Conservation (phyloP, 2,797 vertebrate genomes). For the Oophaga sylvatica region DNA sequence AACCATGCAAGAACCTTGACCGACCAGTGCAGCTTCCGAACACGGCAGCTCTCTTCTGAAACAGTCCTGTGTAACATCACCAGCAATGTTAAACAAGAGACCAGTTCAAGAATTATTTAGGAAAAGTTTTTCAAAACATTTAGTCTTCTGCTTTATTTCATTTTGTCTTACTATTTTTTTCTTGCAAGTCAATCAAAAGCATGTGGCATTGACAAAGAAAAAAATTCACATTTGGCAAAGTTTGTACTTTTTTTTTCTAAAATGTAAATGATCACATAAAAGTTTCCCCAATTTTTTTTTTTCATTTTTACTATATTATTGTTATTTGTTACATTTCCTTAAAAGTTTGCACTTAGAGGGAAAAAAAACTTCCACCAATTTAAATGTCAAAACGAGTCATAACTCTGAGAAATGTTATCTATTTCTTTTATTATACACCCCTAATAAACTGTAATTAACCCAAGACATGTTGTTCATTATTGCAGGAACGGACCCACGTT, state of each 20-base stretch:
- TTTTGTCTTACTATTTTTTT: conserved; percentile 79
- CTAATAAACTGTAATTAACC: conserved; percentile 57
- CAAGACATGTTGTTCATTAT: conserved; percentile 46
- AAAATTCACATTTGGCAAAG: background rate
- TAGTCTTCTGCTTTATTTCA: conserved; percentile 83
- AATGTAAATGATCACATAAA: background rate
- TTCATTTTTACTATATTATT: background rate
- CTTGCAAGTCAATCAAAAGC: conserved; percentile 72
- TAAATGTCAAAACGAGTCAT: conserved; percentile 70
- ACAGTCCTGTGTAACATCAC: conserved; percentile 73
- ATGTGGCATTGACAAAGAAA: conserved; percentile 65
- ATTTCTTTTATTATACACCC: conserved; percentile 62
- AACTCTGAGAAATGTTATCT: conserved; percentile 70
- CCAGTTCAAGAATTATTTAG: conserved; percentile 74
- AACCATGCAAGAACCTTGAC: background rate
- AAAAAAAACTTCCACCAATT: conserved; percentile 65
- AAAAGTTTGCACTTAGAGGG: conserved; percentile 58
- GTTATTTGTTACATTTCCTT: conserved; percentile 56
- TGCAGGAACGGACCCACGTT: conserved; percentile 20
- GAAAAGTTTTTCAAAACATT: conserved; percentile 83
- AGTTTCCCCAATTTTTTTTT: too few species aligned
- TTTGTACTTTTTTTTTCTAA: background rate
- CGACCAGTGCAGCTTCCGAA: background rate
- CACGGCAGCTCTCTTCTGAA: conserved; percentile 63
- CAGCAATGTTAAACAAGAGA: conserved; percentile 74